These are phyloP conservation scores for Brotula barbata DNA, from an alignment of 2,797 vertebrate genomes.

Conservation along the genomic window DNA sequence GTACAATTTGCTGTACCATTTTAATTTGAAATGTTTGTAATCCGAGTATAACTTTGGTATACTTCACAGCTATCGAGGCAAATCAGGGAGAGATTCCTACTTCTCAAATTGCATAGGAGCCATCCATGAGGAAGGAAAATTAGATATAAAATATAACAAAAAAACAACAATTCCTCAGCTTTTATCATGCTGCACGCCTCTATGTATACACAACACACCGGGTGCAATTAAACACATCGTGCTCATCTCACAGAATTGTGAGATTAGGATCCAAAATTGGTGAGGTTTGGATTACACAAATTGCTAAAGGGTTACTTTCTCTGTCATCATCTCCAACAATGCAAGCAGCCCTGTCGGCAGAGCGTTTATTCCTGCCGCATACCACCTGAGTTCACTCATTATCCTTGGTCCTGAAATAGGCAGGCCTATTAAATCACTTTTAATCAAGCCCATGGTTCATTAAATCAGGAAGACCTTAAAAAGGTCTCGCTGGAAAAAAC, in stretches of 20 bases:
- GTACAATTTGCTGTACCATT: too few relatives aligned
- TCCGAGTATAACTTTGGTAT: too few relatives aligned
- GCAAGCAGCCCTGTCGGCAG: slow-evolving; percentile 39
- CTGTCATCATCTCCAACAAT: slow-evolving; percentile 21
- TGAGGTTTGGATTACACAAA: not conserved
- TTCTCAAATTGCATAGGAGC: too few relatives aligned
- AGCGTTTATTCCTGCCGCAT: slow-evolving; percentile 61
- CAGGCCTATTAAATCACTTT: slow-evolving; percentile 67
- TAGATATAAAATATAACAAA: not conserved
- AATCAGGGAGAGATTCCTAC: too few relatives aligned
- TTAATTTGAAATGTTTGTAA: too few relatives aligned
- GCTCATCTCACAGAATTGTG: slow-evolving; percentile 9
- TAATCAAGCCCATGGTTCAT: slow-evolving; percentile 71
- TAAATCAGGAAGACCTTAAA: slow-evolving; percentile 67
- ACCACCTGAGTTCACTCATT: slow-evolving; percentile 73
- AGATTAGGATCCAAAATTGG: not conserved
- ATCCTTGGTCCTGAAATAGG: slow-evolving; percentile 72
- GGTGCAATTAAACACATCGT: not conserved
- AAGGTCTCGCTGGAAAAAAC: slow-evolving; percentile 30
- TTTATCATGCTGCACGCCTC: not conserved
- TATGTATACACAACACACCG: not conserved
- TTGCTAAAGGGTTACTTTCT: not conserved
- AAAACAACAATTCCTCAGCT: not conserved
- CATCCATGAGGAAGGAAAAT: not conserved
- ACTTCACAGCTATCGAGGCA: too few relatives aligned